Conservation (phyloP, 2,888 invertebrate genomes). For the Petrophora chlorosata region DNA sequence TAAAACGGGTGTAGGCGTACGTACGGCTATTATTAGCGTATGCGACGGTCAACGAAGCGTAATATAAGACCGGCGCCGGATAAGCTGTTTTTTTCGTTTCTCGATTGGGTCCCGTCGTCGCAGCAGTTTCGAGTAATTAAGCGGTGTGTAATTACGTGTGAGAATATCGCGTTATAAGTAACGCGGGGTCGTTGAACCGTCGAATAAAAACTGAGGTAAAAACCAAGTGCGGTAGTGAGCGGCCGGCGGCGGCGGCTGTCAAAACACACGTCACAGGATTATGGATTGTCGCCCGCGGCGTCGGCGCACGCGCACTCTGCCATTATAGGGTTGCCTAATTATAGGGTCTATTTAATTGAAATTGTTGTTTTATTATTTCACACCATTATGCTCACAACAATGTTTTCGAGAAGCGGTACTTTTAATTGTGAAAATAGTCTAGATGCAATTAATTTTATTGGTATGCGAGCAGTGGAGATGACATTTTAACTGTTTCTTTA, state of each 20-base stretch:
- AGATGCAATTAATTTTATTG: constrained; percentile 6
- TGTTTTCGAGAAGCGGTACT: constrained; percentile 12
- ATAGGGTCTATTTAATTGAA: constrained; percentile 16
- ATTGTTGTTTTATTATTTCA: constrained; percentile 20
- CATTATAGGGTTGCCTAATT: constrained; percentile 44
- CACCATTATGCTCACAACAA: constrained; percentile 13
- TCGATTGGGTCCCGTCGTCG: constrained; percentile 46
- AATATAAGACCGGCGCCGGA: constrained; percentile 65
- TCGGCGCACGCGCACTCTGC: constrained; percentile 28
- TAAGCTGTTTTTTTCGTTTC: constrained; percentile 60
- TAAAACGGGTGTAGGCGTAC: constrained; percentile 27
- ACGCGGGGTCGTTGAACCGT: constrained; percentile 62
- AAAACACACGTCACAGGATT: constrained; percentile 79
- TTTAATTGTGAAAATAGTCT: constrained; percentile 9
- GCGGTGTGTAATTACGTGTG: constrained; percentile 75
- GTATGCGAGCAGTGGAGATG: constrained; percentile 2
- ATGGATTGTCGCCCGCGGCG: constrained; percentile 74
- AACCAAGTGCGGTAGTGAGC: constrained; percentile 50
- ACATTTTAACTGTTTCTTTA: constrained; percentile 7
- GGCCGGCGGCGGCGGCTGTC: constrained; percentile 65
- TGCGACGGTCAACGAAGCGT: constrained; percentile 63
- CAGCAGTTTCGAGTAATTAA: constrained; percentile 76
- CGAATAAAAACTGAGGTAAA: constrained; percentile 56
- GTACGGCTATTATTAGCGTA: constrained; percentile 50
- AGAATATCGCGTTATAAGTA: constrained; percentile 65